These are phyloP conservation scores for Anastrepha ludens DNA, from an alignment of 1,140 invertebrate species.

Conservation along the genomic window DNA sequence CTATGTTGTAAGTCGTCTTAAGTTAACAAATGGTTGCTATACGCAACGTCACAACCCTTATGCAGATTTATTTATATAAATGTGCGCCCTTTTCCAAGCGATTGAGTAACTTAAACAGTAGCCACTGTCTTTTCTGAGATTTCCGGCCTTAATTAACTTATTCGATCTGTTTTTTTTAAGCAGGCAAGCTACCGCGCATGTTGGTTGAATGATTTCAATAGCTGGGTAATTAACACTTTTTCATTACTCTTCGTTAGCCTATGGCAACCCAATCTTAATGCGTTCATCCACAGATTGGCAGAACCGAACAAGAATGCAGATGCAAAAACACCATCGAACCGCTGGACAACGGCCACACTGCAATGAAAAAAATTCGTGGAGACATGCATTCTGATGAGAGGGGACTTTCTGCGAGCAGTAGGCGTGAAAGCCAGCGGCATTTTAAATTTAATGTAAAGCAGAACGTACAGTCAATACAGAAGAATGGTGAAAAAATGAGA, in stretches of 20 bases:
- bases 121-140: background rate
- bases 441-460: constrained; percentile 36
- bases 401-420: constrained; percentile 20
- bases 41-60: background rate
- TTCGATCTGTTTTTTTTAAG: background rate
- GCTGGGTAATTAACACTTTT: constrained; percentile 48
- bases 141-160: constrained; percentile 37
- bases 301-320: background rate
- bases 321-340: background rate
- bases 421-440: constrained; percentile 30
- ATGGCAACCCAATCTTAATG: constrained; percentile 19
- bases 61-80: background rate
- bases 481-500: background rate
- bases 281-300: background rate
- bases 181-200: constrained; percentile 14
- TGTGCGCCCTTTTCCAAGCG: background rate
- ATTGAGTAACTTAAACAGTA: constrained; percentile 22
- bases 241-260: constrained; percentile 22
- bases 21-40: too few relatives aligned
- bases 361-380: background rate
- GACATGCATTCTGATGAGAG: background rate
- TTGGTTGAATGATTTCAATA: constrained; percentile 44
- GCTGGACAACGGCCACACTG: background rate
- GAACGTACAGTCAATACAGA: background rate
- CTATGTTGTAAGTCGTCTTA: too few relatives aligned